Conservation (phyloP, 2,113 vertebrate species). For the Amphiprion percula region DNA sequence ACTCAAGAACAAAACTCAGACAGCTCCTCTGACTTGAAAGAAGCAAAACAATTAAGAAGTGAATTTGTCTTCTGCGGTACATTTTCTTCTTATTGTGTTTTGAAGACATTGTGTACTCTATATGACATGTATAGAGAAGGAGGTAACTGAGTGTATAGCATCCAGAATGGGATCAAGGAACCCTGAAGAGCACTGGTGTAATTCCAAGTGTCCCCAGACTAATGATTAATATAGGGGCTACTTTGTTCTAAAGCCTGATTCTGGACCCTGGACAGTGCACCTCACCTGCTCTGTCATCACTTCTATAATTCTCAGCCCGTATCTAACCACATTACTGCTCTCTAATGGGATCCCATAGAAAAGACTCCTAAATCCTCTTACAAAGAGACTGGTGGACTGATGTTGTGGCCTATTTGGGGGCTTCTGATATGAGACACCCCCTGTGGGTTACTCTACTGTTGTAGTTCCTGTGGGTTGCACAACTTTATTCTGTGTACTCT, state of each 20-base stretch:
- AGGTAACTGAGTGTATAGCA: background rate
- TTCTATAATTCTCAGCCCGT: slow-evolving; percentile 20
- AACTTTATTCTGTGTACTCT: slow-evolving; percentile 32
- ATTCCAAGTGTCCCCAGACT: background rate
- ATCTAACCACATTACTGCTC: background rate
- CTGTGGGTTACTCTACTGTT: slow-evolving; percentile 61
- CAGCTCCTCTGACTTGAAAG: too few species aligned
- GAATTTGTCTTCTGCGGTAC: too few species aligned
- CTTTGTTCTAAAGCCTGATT: background rate
- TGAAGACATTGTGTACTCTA: background rate
- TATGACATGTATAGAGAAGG: background rate
- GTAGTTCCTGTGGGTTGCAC: background rate
- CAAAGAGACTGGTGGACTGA: background rate
- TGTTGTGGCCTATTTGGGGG: slow-evolving; percentile 4
- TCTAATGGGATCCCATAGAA: slow-evolving; percentile 7
- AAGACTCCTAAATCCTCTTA: slow-evolving; percentile 28
- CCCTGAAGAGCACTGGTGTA: background rate
- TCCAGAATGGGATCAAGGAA: background rate
- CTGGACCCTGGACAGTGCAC: background rate
- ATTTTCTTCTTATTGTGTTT: background rate
- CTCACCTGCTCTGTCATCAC: background rate
- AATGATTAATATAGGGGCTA: background rate
- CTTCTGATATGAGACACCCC: slow-evolving; percentile 16
- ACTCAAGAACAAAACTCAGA: too few species aligned
- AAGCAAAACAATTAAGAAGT: too few species aligned